phyloP scores from a whole-genome alignment of 2,113 vertebrate species.

The Apus apus region DNA sequence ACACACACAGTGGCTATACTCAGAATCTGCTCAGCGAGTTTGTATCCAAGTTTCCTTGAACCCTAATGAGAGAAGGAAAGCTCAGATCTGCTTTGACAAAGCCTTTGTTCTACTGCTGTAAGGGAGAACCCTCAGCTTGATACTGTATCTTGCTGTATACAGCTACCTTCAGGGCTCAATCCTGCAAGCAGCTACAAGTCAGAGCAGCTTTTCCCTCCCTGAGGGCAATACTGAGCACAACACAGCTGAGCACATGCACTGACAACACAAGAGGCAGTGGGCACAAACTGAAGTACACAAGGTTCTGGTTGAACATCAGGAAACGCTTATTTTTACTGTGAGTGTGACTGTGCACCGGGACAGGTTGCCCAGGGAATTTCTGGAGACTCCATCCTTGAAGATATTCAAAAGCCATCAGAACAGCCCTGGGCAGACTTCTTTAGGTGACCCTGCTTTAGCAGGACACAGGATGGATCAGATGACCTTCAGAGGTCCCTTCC shows the following conservation, averaged over 20 bases:
- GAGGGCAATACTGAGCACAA: neutral
- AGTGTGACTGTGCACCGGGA: neutral
- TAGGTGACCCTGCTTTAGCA: neutral
- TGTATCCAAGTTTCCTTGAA: neutral
- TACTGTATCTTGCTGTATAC: neutral
- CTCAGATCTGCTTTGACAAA: neutral
- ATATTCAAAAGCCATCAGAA: neutral
- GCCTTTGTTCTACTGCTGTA: neutral
- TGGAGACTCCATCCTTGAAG: neutral
- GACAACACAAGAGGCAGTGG: neutral
- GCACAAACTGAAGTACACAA: neutral
- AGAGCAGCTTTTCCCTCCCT: neutral
- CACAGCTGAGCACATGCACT: neutral
- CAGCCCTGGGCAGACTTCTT: neutral
- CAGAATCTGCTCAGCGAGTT: neutral
- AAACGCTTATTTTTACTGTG: neutral
- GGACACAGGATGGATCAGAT: fast-evolving
- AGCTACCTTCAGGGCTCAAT: neutral
- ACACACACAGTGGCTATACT: neutral
- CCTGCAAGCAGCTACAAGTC: neutral
- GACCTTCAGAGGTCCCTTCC: neutral
- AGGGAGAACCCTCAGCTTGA: neutral
- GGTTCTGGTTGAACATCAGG: neutral
- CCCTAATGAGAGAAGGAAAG: neutral
- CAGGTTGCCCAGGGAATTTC: neutral